phyloP scores from a whole-genome alignment of 2,797 vertebrate genomes.

The Stomatorhinus walkeri region DNA sequence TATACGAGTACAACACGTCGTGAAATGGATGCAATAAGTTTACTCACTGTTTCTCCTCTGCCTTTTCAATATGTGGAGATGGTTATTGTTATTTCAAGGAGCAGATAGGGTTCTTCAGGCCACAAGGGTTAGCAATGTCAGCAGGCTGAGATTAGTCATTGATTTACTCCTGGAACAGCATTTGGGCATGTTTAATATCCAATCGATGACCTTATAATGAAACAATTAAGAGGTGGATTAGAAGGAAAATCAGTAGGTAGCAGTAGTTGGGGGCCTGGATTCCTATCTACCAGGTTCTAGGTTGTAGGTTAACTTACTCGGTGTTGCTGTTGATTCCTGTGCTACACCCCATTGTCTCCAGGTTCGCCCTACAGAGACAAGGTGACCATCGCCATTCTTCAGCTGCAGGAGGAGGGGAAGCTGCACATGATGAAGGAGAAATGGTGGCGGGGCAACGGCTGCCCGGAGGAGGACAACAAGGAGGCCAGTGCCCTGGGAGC shows the following conservation, averaged over 20 bases:
- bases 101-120: background rate
- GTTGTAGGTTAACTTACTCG: background rate
- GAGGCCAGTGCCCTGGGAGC: constrained; percentile 91
- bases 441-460: constrained; percentile 96
- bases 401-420: constrained; percentile 96
- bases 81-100: background rate
- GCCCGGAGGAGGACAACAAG: constrained; percentile 92
- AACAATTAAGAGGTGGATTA: background rate
- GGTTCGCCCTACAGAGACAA: constrained; percentile 95
- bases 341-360: constrained; percentile 35
- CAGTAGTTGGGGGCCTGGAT: background rate
- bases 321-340: background rate
- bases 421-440: constrained; percentile 99
- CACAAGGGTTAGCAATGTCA: background rate
- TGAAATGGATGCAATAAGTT: background rate
- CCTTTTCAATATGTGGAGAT: constrained; percentile 48
- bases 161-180: background rate
- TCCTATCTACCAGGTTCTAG: background rate
- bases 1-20: background rate
- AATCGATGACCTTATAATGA: background rate
- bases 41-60: constrained; percentile 73
- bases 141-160: background rate
- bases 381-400: constrained; percentile 95
- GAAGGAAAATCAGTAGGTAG: background rate
- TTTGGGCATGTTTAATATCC: background rate